phyloP scores from a whole-genome alignment of 2,888 invertebrate species.

The Parnassius orleans region DNA sequence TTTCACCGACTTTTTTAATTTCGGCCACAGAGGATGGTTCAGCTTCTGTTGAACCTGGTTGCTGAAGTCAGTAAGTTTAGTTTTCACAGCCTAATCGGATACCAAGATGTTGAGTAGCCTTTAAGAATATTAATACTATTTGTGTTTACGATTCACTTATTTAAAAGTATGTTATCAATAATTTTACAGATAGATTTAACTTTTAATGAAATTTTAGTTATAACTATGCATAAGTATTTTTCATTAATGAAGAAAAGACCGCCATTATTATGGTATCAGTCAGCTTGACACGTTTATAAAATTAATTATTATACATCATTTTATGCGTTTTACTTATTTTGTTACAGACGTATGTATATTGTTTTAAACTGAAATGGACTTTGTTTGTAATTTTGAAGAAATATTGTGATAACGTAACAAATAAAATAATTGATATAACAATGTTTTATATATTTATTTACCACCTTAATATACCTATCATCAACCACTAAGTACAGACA shows the following conservation, averaged over 20 bases:
- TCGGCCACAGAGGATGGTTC: slow-evolving; percentile 71
- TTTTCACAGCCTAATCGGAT: background rate
- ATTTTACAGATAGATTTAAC: too few species aligned
- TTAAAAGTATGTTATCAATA: too few species aligned
- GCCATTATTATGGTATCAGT: too few species aligned
- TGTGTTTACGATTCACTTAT: too few species aligned
- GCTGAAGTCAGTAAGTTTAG: slow-evolving; percentile 10
- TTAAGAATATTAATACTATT: slow-evolving; percentile 20
- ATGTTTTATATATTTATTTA: background rate
- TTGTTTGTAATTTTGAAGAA: slow-evolving; percentile 4
- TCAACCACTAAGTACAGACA: background rate
- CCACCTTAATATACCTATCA: background rate
- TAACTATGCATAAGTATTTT: too few species aligned
- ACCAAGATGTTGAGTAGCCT: slow-evolving; percentile 9
- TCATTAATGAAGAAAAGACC: too few species aligned
- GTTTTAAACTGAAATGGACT: too few species aligned
- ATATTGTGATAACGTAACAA: slow-evolving; percentile 12
- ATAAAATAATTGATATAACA: slow-evolving; percentile 10
- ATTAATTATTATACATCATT: background rate
- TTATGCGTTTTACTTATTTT: background rate
- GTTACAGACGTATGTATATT: slow-evolving; percentile 1
- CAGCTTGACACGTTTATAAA: background rate
- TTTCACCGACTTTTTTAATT: slow-evolving; percentile 70
- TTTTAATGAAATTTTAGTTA: too few species aligned
- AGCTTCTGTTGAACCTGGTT: slow-evolving; percentile 60